Base-by-base conservation (phyloP, 2,888 invertebrate species). In the Phengaris arion region DNA sequence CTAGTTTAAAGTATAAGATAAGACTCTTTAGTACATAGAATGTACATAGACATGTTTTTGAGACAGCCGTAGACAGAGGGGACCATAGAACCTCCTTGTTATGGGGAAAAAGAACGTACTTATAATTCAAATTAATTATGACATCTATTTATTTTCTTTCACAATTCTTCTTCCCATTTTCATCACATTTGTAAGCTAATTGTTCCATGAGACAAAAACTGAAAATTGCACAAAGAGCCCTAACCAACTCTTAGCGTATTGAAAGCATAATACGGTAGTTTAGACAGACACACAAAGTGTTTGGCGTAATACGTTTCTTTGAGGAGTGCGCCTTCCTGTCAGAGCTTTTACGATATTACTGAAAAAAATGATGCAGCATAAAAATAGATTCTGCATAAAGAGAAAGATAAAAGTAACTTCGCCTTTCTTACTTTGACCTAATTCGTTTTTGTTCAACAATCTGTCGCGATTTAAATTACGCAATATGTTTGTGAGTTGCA, bases 341-440 rank as follows among this genome's bases (percentile, higher is more conserved):
- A 75, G 68, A 55, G 79, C 79, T 75, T 78, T 77, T 77, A 79
- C 80, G 79, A 78, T 77, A 80, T 79, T 77, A 79, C 80, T 76
- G 74, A 76, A 77, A 79, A 68, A 77, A 78, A 78, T 22, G 74
- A 77, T 76, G 75, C 78, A 55, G 54, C 35, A 55, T 15, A 55
- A 70, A 75, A 69, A 75, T 57, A 75, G 75, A 64, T 74, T 73
- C 68, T 55, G 55, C 69, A 74, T 68, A 59, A 72, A 74, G 70
- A 68, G 54, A 74, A 52, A 77, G 35, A 72, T 69, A 69, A 69
- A 69, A 68, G 68, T 45, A 68, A 72, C 72, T 72, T 22, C 54
- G 72, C 72, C 72, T 72, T 72, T 69, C 69, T 72, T 72, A 72
- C 54, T 72, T 54, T 72, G 72, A 72, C 72, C 72, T 52, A 72